phyloP scores from a whole-genome alignment of 2,113 vertebrate genomes.

The Tychaedon coryphoeus region DNA sequence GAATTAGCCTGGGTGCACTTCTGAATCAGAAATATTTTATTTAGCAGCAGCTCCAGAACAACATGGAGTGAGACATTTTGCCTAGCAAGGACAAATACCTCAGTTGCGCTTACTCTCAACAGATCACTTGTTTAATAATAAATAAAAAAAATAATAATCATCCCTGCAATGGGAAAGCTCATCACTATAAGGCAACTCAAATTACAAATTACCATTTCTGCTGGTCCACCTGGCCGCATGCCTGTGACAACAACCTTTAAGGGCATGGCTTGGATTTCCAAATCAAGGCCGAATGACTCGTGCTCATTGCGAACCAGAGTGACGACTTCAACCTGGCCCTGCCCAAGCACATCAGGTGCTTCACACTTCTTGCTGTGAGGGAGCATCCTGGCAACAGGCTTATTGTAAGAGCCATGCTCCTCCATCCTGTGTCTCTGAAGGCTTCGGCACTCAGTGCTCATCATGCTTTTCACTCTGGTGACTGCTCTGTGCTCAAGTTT shows the following conservation, averaged over 20 bases:
- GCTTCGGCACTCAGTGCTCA: conserved; percentile 74
- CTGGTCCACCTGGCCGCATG: conserved; percentile 75
- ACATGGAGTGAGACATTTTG: background rate
- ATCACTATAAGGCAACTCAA: background rate
- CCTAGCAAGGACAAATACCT: background rate
- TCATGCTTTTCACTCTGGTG: conserved; percentile 77
- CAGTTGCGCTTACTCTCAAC: background rate
- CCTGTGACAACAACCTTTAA: conserved; percentile 76
- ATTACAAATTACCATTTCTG: conserved; percentile 77
- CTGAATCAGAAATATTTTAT: background rate
- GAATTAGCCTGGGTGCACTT: background rate
- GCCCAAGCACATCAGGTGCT: conserved; percentile 3
- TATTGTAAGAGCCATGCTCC: conserved; percentile 49
- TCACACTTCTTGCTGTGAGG: conserved; percentile 74
- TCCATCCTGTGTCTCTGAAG: conserved; percentile 65
- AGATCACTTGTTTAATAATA: background rate
- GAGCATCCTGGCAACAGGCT: conserved; percentile 45
- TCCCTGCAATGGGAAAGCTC: background rate
- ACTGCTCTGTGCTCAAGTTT: conserved; percentile 85
- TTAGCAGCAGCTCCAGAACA: background rate
- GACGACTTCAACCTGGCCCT: conserved; percentile 65
- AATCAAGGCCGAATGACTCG: conserved; percentile 78
- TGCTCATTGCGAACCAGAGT: conserved; percentile 70
- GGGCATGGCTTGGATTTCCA: conserved; percentile 80
- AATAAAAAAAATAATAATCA: background rate